phyloP scores from a whole-genome alignment of 2,113 vertebrate genomes.

The Mixornis gularis region DNA sequence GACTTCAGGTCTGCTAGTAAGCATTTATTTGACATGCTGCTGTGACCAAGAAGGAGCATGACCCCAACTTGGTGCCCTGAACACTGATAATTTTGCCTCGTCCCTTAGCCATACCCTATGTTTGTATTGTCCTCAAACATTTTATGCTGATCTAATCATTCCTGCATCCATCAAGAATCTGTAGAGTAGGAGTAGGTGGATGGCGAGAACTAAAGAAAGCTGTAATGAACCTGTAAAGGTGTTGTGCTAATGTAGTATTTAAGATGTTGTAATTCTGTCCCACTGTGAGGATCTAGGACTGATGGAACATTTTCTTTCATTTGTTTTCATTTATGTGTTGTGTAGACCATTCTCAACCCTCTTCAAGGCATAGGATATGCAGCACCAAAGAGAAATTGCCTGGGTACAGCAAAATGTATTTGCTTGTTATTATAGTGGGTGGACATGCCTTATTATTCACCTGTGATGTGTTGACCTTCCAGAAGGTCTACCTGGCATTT shows the following conservation, averaged over 20 bases:
- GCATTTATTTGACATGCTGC: neutral
- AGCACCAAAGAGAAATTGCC: neutral
- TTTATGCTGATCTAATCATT: neutral
- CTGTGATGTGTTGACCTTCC: neutral
- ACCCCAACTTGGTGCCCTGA: neutral
- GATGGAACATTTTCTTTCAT: neutral
- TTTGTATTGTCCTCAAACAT: neutral
- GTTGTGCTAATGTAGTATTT: neutral
- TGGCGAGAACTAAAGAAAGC: neutral
- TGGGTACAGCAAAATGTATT: neutral
- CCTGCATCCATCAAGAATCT: neutral
- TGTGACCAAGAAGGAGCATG: neutral
- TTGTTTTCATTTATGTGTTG: neutral
- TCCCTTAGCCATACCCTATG: neutral
- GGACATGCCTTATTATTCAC: constrained; percentile 12
- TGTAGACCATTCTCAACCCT: neutral
- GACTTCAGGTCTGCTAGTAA: neutral
- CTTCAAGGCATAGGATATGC: neutral
- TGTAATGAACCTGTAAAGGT: neutral
- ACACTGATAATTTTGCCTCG: neutral
- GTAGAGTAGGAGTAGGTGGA: neutral
- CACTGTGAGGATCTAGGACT: neutral
- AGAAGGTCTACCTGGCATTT: constrained; percentile 26
- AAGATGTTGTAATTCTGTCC: neutral
- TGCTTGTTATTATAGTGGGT: constrained; percentile 5